Base-by-base conservation (phyloP, 2,888 invertebrate species). In the Noctua fimbriata region DNA sequence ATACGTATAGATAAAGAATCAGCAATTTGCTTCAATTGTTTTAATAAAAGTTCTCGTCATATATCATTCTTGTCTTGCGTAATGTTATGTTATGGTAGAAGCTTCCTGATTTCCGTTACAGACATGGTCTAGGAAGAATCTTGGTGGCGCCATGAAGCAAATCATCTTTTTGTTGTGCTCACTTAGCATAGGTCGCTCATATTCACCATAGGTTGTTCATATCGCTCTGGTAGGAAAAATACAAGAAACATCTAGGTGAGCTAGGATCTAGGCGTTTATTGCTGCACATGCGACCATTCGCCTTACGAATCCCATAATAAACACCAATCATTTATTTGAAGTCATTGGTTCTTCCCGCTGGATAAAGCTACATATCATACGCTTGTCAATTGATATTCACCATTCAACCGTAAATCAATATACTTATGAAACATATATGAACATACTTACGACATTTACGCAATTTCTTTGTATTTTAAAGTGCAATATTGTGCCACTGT, bases 1-100 rank as follows among this genome's bases (percentile, higher is more conserved):
- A 86, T 85, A 79, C 67, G 86, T 84, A 84, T 78, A 89, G 87
- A 88, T 88, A 87, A 89, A 70, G 80, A 77, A 89, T 88, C 86
- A 89, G 85, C 86, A 89, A 86, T 89, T 86, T 88, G 83, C 75
- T 89, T 85, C 86, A 88, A 89, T 89, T 88, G 85, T 88, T 82
- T 87, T 83, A 77, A 81, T 84, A 85, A 88, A 88, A 87, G 79
- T 88, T 89, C 87, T 83, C 84, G 87, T 79, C 79, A 79, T 89
- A 84, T 84, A 89, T 87, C 82, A 88, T 87, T 83, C 69, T 82
- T 73, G 78, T 65, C 44, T 84, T 83, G 78, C 41, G 79, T 81
- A 83, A 88, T 76, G 41, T 66, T 82, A 81, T 75, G 66, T 66
- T 82, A 78, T 79, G 69, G 78, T 78, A 78, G 79, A 70, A 49